These are phyloP conservation scores for Ischnura elegans DNA, from an alignment of 2,888 invertebrate species.

Conservation along the genomic window DNA sequence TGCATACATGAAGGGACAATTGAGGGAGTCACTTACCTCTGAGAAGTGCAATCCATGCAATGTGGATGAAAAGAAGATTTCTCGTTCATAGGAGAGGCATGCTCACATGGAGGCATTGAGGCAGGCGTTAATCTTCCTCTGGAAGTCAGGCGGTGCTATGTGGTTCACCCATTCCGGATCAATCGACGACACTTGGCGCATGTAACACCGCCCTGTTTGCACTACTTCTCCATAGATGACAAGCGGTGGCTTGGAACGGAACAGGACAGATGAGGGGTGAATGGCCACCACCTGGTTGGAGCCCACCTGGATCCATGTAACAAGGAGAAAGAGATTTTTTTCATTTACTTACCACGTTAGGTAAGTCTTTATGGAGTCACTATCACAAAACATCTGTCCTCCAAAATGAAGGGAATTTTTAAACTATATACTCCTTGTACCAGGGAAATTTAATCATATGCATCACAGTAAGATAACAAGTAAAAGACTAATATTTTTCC, in stretches of 20 bases:
- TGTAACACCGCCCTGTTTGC: constrained; percentile 90
- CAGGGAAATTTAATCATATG: too few relatives aligned
- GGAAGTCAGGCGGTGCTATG: constrained; percentile 74
- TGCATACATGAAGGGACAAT: too few relatives aligned
- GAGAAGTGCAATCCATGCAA: too few relatives aligned
- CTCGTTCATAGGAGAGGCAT: too few relatives aligned
- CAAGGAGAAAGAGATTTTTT: not conserved
- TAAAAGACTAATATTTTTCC: too few relatives aligned
- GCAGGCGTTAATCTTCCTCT: not conserved
- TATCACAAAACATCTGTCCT: too few relatives aligned
- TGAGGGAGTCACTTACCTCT: too few relatives aligned
- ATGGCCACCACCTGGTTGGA: constrained; percentile 86
- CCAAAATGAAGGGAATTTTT: too few relatives aligned
- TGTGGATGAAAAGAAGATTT: too few relatives aligned
- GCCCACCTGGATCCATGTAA: constrained; percentile 78
- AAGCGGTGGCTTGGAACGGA: constrained; percentile 85
- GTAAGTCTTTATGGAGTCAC: not conserved
- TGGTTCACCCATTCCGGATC: constrained; percentile 90
- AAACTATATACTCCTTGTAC: too few relatives aligned
- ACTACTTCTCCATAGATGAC: constrained; percentile 93
- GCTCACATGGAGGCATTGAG: not conserved
- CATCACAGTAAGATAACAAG: too few relatives aligned
- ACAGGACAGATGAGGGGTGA: constrained; percentile 91
- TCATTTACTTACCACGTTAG: too few relatives aligned
- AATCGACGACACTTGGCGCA: constrained; percentile 88